phyloP scores from a whole-genome alignment of 2,888 invertebrate species.

The Gymnosoma rotundatum region DNA sequence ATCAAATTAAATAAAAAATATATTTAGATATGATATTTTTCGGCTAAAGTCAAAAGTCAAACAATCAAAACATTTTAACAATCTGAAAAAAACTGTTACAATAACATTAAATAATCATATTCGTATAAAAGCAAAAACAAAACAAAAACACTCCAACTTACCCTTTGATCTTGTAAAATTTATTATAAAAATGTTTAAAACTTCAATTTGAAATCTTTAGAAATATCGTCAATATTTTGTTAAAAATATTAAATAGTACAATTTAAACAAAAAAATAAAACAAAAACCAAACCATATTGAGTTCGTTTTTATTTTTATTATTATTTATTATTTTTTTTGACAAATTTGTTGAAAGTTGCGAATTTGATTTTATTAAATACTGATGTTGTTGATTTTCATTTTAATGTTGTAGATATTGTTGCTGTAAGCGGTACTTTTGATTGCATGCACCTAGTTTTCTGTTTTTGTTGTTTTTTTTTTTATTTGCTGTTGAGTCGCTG shows the following conservation, averaged over 20 bases:
- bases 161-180: conserved; percentile 67
- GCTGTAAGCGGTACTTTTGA: conserved; percentile 62
- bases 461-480: conserved; percentile 3
- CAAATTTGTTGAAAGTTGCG: conserved; percentile 70
- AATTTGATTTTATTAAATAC: conserved; percentile 59
- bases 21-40: conserved; percentile 9
- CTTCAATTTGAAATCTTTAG: conserved; percentile 34
- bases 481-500: conserved; percentile 11
- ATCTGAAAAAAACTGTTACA: conserved; percentile 21
- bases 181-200: conserved; percentile 43
- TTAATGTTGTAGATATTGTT: conserved; percentile 3
- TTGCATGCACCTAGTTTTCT: conserved; percentile 60
- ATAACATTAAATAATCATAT: conserved; percentile 40
- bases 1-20: conserved; percentile 55
- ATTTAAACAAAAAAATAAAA: not conserved
- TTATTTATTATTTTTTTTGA: no score
- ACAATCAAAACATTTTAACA: conserved; percentile 31
- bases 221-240: conserved; percentile 41
- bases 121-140: not conserved
- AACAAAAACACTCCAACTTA: conserved; percentile 60
- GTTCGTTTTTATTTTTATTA: conserved; percentile 50
- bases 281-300: conserved; percentile 15
- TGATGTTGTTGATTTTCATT: conserved; percentile 29
- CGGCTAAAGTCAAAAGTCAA: conserved; percentile 5
- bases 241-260: conserved; percentile 19